Evolutionary conservation across 2,888 invertebrate species (phyloP), one percentile per base, ranked within the genome.

Genomic region (Epirrhoe alternata): DNA sequence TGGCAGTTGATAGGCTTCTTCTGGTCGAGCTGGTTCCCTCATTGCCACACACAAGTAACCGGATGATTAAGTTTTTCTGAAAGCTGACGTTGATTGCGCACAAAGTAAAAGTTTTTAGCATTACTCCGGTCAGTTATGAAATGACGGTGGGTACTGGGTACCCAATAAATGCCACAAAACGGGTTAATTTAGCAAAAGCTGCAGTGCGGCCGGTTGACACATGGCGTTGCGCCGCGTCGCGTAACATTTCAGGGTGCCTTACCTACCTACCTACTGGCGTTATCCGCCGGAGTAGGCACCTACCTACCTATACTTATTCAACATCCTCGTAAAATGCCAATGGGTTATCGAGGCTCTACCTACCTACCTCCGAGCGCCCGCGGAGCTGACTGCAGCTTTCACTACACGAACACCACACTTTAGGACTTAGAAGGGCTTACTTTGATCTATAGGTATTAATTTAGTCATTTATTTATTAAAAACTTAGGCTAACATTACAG

Each of bases 71-170:
- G 12, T 38, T 12, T 61, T 33, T 38, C 16, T 5, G 24, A 38
- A 42, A 60, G 24, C 33, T 49, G 54, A 33, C 2, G 12, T 8
- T 45, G 1, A 33, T n/a, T n/a, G 6, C 10, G 30, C 12, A 50
- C 57, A 54, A 49, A 54, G 50, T 55, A 59, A 64, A 59, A 55
- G 59, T 59, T 59, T 38, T 38, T 31, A 24, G 49, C 64, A 64
- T 64, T 53, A 63, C 45, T 58, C 17, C 55, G 50, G 33, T 53
- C 58, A 55, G 63, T 56, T 66, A 54, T 57, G 63, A 63, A 62
- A 65, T 45, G 38, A 57, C 16, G 45, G 50, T 62, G n/a, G n/a
- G n/a, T n/a, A n/a, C n/a, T n/a, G n/a, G n/a, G n/a, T n/a, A n/a
- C n/a, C n/a, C n/a, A 60, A 62, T 60, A 60, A 60, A 60, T 57